Percentiles rank a stretch among this genome's conserved stretches.
These are phyloP conservation scores for Sigmodon hispidus DNA, from an alignment of 2,113 vertebrate species.

Conservation along the genomic window DNA sequence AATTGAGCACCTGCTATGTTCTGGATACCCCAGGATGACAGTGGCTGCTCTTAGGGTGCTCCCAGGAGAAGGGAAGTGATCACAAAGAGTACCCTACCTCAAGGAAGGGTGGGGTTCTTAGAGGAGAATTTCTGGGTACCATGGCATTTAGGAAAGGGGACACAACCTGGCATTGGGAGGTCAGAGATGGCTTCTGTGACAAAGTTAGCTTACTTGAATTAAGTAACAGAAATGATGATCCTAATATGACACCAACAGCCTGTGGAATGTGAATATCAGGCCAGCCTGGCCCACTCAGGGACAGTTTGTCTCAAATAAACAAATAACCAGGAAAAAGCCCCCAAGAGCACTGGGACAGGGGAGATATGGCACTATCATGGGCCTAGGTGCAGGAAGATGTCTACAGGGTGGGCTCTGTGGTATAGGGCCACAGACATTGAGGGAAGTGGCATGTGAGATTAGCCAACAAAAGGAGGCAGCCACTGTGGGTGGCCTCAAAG, in stretches of 20 bases:
- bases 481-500: no score
- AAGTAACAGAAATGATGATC: neutral
- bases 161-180: neutral
- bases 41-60: neutral
- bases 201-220: neutral
- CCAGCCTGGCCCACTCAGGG: neutral
- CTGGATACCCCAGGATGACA: neutral
- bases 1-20: neutral
- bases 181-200: neutral
- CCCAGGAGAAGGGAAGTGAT: neutral
- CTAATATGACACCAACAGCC: neutral
- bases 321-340: neutral
- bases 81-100: neutral
- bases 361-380: neutral
- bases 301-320: neutral
- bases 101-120: neutral
- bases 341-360: neutral
- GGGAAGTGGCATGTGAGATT: neutral
- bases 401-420: neutral
- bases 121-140: neutral
- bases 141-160: neutral
- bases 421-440: neutral
- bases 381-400: neutral
- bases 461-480: neutral
- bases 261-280: neutral